Conservation (phyloP, 2,888 invertebrate species). For the Drosophila maculinotata region DNA sequence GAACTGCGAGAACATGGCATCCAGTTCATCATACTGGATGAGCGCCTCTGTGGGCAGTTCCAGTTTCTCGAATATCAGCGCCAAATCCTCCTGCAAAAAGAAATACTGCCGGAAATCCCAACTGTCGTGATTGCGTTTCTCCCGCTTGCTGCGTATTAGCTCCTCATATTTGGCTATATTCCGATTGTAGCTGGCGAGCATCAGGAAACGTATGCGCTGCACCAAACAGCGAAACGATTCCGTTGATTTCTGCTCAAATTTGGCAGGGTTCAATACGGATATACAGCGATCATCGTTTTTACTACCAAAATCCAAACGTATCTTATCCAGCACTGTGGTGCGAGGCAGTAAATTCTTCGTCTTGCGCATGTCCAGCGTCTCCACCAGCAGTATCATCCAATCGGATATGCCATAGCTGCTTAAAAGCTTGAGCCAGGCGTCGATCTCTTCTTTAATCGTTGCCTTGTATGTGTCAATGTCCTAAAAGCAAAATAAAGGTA, state of each 20-base stretch:
- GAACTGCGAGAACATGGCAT: slow-evolving; percentile 98
- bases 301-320: slow-evolving; percentile 95
- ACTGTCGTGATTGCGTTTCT: slow-evolving; percentile 94
- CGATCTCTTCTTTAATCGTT: slow-evolving; percentile 94
- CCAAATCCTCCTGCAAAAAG: slow-evolving; percentile 96
- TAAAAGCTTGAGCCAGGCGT: slow-evolving; percentile 93
- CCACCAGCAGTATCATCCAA: slow-evolving; percentile 97
- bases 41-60: slow-evolving; percentile 96
- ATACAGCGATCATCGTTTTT: slow-evolving; percentile 95
- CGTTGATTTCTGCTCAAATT: slow-evolving; percentile 94
- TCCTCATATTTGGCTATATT: slow-evolving; percentile 95
- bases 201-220: slow-evolving; percentile 90
- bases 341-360: slow-evolving; percentile 95
- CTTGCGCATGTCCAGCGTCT: slow-evolving; percentile 95
- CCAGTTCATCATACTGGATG: slow-evolving; percentile 98
- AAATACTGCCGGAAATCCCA: slow-evolving; percentile 99
- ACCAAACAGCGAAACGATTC: slow-evolving; percentile 96
- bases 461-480: slow-evolving; percentile 96
- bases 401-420: slow-evolving; percentile 91
- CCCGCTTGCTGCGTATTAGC: slow-evolving; percentile 94
- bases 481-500: slow-evolving; percentile 85
- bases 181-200: slow-evolving; percentile 94
- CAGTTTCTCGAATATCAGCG: slow-evolving; percentile 97
- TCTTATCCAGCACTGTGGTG: slow-evolving; percentile 97
- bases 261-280: slow-evolving; percentile 95